These are phyloP conservation scores for Pentamera pediparva DNA, from an alignment of 53 echinoderm and acorn worm genomes.

Conservation along the genomic window DNA sequence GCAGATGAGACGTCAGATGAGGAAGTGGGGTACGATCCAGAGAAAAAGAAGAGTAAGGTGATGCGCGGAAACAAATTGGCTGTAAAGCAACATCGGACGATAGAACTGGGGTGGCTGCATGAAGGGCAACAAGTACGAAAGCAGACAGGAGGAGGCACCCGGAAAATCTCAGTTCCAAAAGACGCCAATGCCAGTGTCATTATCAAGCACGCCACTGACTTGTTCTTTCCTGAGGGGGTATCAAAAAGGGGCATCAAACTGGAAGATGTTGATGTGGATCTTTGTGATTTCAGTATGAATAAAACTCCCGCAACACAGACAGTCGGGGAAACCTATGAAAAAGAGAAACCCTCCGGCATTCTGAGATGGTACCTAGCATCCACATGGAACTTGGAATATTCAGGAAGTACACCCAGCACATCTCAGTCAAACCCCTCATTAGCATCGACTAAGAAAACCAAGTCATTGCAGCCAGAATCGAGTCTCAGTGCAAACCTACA, in stretches of 20 bases:
- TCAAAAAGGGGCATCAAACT: conserved; percentile 39
- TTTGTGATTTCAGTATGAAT: conserved; percentile 35
- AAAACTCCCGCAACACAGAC: conserved; percentile 22
- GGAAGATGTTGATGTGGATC: conserved; percentile 36
- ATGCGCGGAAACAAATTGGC: conserved; percentile 39
- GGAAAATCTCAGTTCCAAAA: conserved; percentile 38
- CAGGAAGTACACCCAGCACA: background rate
- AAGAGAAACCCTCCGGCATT: conserved; percentile 38
- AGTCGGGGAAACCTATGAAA: conserved; percentile 41
- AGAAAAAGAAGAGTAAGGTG: background rate
- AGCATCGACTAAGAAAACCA: conserved; percentile 19
- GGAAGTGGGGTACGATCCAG: background rate
- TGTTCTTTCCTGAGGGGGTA: conserved; percentile 37
- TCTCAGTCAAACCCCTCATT: background rate
- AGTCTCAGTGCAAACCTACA: background rate
- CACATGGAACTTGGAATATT: background rate
- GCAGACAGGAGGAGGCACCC: conserved; percentile 27
- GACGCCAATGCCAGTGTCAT: conserved; percentile 17
- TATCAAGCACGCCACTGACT: conserved; percentile 23
- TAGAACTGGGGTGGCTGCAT: conserved; percentile 39
- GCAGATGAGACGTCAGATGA: background rate
- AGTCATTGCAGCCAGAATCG: background rate
- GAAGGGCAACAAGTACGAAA: conserved; percentile 19
- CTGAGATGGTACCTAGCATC: conserved; percentile 33
- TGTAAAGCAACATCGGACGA: conserved; percentile 15